Conservation (phyloP, 2,888 invertebrate genomes). For the Luffia ferchaultella region DNA sequence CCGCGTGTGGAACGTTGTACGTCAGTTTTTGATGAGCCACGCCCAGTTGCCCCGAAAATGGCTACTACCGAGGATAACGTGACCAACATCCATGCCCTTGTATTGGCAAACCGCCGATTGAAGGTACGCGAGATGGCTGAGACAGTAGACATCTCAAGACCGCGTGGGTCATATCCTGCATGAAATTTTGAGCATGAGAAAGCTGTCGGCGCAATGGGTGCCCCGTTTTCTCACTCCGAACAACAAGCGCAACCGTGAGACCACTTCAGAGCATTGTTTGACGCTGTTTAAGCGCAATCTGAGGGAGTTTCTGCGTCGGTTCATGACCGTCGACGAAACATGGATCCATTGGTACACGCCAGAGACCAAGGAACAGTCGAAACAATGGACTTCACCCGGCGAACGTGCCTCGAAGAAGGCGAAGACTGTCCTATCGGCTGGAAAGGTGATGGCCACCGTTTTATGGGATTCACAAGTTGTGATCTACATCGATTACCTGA, state of each 20-base stretch:
- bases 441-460: constrained; percentile 8
- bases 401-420: constrained; percentile 10
- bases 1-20: too few species aligned
- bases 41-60: too few species aligned
- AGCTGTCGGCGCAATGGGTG: constrained; percentile 8
- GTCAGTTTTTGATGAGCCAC: too few species aligned
- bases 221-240: constrained; percentile 4
- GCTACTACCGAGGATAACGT: too few species aligned
- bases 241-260: constrained; percentile 1
- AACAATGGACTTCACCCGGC: constrained; percentile 11
- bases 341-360: constrained; percentile 9
- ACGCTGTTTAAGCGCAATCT: constrained; percentile 3
- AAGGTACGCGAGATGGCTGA: too few species aligned
- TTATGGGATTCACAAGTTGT: constrained; percentile 2
- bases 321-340: constrained; percentile 9
- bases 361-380: constrained; percentile 11
- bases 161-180: constrained; percentile 8
- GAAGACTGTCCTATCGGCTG: constrained; percentile 9
- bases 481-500: constrained; percentile 1
- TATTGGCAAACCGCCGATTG: too few species aligned
- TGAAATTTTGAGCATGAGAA: constrained; percentile 4
- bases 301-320: constrained; percentile 9
- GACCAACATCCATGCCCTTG: too few species aligned
- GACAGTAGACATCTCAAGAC: constrained; percentile 9
- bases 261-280: not conserved